Percentiles rank a stretch among this genome's conserved stretches.
Conservation (phyloP, 2,113 vertebrate genomes). For the Beaufortia kweichowensis region DNA sequence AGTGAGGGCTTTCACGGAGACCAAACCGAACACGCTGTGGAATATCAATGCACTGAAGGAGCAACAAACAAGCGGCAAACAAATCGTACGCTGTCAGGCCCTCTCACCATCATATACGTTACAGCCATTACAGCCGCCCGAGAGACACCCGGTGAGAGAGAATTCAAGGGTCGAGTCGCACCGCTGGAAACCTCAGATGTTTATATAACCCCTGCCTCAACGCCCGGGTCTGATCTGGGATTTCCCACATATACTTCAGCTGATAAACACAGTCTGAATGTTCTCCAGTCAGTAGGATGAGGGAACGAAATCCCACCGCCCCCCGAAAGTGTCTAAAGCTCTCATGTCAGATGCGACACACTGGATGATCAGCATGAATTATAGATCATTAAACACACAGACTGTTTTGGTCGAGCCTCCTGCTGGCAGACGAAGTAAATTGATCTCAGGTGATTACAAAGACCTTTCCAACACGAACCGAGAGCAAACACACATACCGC, state of each 20-base stretch:
- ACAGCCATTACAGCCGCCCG: conserved; percentile 45
- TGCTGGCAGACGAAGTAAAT: conserved; percentile 56
- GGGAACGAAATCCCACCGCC: conserved; percentile 36
- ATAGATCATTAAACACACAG: conserved; percentile 59
- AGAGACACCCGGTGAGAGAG: conserved; percentile 25
- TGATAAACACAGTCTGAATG: conserved; percentile 14
- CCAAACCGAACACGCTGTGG: conserved; percentile 46
- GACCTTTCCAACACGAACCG: conserved; percentile 38
- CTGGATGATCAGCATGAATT: conserved; percentile 56
- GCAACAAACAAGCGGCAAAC: conserved; percentile 62
- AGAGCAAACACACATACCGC: background rate
- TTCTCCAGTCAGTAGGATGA: conserved; percentile 24
- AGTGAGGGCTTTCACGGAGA: conserved; percentile 48
- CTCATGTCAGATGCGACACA: conserved; percentile 59
- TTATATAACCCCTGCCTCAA: conserved; percentile 42
- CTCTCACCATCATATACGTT: conserved; percentile 62
- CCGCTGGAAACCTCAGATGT: conserved; percentile 9
- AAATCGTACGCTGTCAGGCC: conserved; percentile 66
- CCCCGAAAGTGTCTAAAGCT: conserved; percentile 48
- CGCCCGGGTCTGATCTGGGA: conserved; percentile 25
- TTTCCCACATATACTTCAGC: background rate
- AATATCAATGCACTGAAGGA: conserved; percentile 47
- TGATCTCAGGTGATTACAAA: conserved; percentile 66
- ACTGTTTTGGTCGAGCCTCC: conserved; percentile 53
- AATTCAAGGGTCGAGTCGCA: conserved; percentile 25